Conservation (phyloP, 2,113 vertebrate genomes). For the Quiscalus mexicanus region DNA sequence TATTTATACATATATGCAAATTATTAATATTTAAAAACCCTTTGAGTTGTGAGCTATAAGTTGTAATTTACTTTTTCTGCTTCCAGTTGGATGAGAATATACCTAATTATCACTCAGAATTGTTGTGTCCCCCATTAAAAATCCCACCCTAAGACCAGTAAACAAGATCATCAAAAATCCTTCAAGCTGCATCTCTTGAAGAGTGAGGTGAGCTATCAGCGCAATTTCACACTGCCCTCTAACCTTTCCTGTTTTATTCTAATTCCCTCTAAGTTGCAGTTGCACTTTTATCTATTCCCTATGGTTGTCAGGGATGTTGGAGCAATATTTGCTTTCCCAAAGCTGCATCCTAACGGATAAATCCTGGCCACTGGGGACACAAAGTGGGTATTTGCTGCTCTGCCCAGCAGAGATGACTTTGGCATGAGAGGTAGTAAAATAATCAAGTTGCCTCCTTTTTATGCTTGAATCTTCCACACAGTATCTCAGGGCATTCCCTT, state of each 20-base stretch:
- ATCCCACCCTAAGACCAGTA: neutral
- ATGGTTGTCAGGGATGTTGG: neutral
- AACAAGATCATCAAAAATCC: neutral
- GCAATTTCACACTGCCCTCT: constrained; percentile 13
- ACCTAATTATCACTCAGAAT: neutral
- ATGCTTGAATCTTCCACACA: neutral
- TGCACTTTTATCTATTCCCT: neutral
- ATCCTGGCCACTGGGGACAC: constrained; percentile 12
- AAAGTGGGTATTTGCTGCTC: neutral
- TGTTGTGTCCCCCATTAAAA: rapidly evolving
- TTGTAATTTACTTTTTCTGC: neutral
- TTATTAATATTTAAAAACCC: neutral
- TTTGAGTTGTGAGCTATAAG: neutral
- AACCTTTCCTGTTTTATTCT: neutral
- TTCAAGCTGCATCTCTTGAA: neutral
- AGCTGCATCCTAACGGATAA: neutral
- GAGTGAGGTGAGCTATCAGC: neutral
- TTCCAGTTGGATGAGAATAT: neutral
- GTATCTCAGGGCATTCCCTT: neutral
- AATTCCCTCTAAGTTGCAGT: neutral
- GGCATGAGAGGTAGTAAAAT: neutral
- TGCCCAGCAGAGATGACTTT: neutral
- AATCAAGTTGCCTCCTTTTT: neutral
- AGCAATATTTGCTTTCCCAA: neutral
- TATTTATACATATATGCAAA: neutral